Conservation (phyloP, 2,888 invertebrate species). For the Craniophora ligustri region DNA sequence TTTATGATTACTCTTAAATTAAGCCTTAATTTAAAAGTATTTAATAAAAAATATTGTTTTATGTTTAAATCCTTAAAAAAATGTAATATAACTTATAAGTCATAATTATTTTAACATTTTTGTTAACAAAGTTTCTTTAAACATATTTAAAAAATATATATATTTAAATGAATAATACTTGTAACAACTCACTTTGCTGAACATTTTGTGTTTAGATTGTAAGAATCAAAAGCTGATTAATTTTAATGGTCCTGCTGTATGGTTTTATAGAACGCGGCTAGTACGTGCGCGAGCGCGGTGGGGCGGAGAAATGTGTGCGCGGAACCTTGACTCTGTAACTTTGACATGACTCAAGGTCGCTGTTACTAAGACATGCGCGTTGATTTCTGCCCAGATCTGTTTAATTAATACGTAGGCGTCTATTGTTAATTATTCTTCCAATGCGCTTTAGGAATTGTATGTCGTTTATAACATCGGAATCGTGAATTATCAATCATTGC, state of each 20-base stretch:
- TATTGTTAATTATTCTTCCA: slow-evolving; percentile 38
- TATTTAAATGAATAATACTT: slow-evolving; percentile 1
- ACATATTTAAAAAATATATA: not conserved
- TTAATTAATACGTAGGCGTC: slow-evolving; percentile 40
- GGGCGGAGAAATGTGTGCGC: slow-evolving; percentile 73
- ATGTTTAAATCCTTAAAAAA: too few relatives aligned
- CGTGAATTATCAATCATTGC: slow-evolving; percentile 29
- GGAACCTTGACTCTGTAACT: slow-evolving; percentile 73
- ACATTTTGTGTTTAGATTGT: slow-evolving; percentile 73
- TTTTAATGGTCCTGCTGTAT: slow-evolving; percentile 66
- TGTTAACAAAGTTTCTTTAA: too few relatives aligned
- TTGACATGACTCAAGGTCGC: slow-evolving; percentile 71
- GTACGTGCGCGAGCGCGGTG: slow-evolving; percentile 61
- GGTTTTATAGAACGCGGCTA: slow-evolving; percentile 74
- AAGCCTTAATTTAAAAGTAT: too few relatives aligned
- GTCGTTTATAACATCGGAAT: slow-evolving; percentile 21
- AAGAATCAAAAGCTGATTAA: slow-evolving; percentile 73
- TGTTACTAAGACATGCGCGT: slow-evolving; percentile 32
- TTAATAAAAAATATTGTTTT: too few relatives aligned
- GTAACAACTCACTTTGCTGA: slow-evolving; percentile 73
- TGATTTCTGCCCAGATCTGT: slow-evolving; percentile 54
- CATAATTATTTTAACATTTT: too few relatives aligned
- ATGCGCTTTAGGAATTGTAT: slow-evolving; percentile 20
- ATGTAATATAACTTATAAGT: too few relatives aligned
- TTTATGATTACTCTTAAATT: too few relatives aligned